Evolutionary conservation across 2,888 invertebrate species (phyloP).

Genomic region (Kryphioiulus occultus): DNA sequence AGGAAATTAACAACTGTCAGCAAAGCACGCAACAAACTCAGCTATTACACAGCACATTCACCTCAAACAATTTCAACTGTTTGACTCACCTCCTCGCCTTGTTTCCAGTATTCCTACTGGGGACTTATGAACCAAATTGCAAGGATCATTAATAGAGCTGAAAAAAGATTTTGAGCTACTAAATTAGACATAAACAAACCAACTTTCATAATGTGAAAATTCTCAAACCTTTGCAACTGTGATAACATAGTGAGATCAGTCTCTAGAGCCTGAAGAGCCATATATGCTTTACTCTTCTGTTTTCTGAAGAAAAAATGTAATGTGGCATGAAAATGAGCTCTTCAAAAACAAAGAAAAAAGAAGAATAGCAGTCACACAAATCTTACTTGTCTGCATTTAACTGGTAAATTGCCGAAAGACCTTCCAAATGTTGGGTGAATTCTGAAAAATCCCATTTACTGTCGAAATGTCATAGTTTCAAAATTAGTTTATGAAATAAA

Average conservation of each 20-base stretch:
- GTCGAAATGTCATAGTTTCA: neutral
- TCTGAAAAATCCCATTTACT: constrained; percentile 82
- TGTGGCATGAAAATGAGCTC: neutral
- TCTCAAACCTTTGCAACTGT: constrained; percentile 66
- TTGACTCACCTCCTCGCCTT: constrained; percentile 74
- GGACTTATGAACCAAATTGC: constrained; percentile 83
- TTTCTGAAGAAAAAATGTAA: constrained; percentile 64
- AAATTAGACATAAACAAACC: neutral
- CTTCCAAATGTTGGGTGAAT: constrained; percentile 90
- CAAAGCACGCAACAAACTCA: constrained; percentile 3
- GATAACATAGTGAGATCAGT: constrained; percentile 83
- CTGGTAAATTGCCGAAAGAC: constrained; percentile 89
- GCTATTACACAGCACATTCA: too few species aligned
- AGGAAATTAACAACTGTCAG: constrained; percentile 49
- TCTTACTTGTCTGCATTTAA: constrained; percentile 84
- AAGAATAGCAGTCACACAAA: neutral
- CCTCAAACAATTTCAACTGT: constrained; percentile 8
- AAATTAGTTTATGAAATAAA: constrained; percentile 12
- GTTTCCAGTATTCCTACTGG: constrained; percentile 86
- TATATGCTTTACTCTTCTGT: constrained; percentile 91
- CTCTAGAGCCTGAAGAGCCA: constrained; percentile 89
- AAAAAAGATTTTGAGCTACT: neutral
- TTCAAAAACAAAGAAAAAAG: neutral
- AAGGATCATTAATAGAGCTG: constrained; percentile 72
- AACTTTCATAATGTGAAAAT: constrained; percentile 62